phyloP scores from a whole-genome alignment of 2,888 invertebrate genomes.

The Torymus aiolomorphi region DNA sequence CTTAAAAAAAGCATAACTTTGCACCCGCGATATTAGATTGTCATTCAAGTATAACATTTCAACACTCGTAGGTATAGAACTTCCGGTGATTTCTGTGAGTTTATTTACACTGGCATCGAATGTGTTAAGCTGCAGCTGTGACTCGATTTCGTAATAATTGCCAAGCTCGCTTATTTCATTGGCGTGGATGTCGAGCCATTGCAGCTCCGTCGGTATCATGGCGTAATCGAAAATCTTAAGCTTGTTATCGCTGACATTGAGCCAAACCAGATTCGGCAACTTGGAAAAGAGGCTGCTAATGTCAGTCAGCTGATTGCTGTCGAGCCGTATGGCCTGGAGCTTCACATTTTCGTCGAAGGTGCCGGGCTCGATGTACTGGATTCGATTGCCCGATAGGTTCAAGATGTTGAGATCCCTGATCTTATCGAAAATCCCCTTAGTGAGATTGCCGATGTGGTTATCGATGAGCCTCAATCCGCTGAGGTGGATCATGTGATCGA shows the following conservation, averaged over 20 bases:
- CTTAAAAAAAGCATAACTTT: constrained; percentile 91
- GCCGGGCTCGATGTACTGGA: constrained; percentile 86
- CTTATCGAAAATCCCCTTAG: constrained; percentile 87
- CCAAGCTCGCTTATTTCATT: constrained; percentile 90
- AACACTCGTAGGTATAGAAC: constrained; percentile 89
- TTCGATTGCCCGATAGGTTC: constrained; percentile 89
- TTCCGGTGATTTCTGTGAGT: constrained; percentile 88
- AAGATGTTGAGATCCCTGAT: constrained; percentile 88
- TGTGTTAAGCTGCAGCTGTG: constrained; percentile 85
- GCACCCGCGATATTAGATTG: constrained; percentile 88
- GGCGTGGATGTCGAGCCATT: constrained; percentile 90
- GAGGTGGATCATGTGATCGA: constrained; percentile 87
- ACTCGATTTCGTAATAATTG: constrained; percentile 90
- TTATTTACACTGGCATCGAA: constrained; percentile 90
- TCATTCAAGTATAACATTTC: constrained; percentile 87
- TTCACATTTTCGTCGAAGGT: constrained; percentile 87
- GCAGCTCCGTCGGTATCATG: constrained; percentile 88
- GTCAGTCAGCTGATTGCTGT: constrained; percentile 88
- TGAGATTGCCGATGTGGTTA: constrained; percentile 88
- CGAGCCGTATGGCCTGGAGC: constrained; percentile 87
- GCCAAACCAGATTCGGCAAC: constrained; percentile 88
- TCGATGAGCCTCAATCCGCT: constrained; percentile 89
- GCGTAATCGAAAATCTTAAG: constrained; percentile 91
- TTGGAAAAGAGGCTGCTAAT: constrained; percentile 88
- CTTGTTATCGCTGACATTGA: constrained; percentile 91